A percentile compares a stretch with the other conserved stretches of the same genome.
Evolutionary conservation across 2,797 vertebrate genomes (phyloP).

Genomic region (Ctenopoma multispine): DNA sequence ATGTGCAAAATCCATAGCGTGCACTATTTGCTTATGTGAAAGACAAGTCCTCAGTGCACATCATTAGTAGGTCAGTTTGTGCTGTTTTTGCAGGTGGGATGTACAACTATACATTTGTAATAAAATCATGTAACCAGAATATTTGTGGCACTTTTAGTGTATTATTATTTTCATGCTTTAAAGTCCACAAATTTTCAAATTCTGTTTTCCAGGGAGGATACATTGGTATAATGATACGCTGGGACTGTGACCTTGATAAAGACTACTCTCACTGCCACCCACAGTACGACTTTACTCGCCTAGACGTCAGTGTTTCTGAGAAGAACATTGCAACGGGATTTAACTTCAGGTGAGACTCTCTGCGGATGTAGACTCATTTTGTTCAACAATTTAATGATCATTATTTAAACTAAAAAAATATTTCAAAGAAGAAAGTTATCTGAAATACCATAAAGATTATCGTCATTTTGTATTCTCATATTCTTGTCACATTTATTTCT

Average conservation of each 20-base stretch:
- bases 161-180: no score
- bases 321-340: slow-evolving; percentile 84
- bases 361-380: background rate
- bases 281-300: slow-evolving; percentile 87
- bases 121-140: no score
- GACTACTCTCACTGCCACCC: slow-evolving; percentile 87
- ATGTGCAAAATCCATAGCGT: no score
- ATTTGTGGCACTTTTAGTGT: no score
- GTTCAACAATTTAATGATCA: background rate
- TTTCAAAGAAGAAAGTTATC: background rate
- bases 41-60: no score
- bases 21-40: no score
- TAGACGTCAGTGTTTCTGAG: slow-evolving; percentile 82
- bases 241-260: slow-evolving; percentile 94
- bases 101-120: no score
- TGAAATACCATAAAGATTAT: background rate
- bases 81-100: no score
- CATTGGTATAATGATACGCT: slow-evolving; percentile 90
- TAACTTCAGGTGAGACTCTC: slow-evolving; percentile 90
- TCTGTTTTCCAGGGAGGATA: slow-evolving; percentile 86
- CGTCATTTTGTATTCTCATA: background rate
- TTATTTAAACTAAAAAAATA: background rate
- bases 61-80: no score
- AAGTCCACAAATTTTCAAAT: background rate
- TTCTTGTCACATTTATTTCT: no score